Evolutionary conservation across 2,888 invertebrate species (phyloP), one percentile per base, ranked within the genome.

Genomic region (Melieria omissa): DNA sequence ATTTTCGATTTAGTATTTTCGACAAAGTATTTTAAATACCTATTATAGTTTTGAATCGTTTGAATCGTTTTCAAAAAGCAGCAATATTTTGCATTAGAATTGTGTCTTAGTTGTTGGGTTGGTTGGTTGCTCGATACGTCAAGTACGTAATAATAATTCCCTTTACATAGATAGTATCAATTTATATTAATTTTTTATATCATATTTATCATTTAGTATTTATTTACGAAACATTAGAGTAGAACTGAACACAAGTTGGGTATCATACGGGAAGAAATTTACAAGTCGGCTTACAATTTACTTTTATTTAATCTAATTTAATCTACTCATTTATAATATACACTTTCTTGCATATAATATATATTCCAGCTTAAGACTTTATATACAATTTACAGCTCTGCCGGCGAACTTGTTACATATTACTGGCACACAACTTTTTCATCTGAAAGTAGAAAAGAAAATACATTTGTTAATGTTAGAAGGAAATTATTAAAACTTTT

Each of bases 301-400:
- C 2, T n/a, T n/a, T 44, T 16, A 72, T 75, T 76, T 73, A 78
- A 74, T 57, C 42, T 71, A 67, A 66, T 62, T 64, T 54, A 69
- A 52, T 73, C 67, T 63, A 57, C 63, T 46, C 29, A n/a, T 52
- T 70, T 70, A 47, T 63, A 62, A 12, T 68, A 63, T 55, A 49
- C 55, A 69, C 72, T 55, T 57, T 52, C 12, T 70, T 69, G 63
- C 70, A 61, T 68, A 64, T 70, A 41, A 49, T 73, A 70, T 52
- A 66, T 14, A 60, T 63, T 16, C 10, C 63, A 60, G 14, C 14
- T 16, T 5, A 8, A 29, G 29, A 29, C 29, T 72, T 64, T 77
- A 78, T 76, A 69, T 77, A 78, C 78, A 78, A 77, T 77, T 77
- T 77, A 77, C 76, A 29, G 29, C 29, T 29, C 29, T 29, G 29